Evolutionary conservation across 2,888 invertebrate species (phyloP), one percentile per base, ranked within the genome.

Genomic region (Gnatocerus cornutus): DNA sequence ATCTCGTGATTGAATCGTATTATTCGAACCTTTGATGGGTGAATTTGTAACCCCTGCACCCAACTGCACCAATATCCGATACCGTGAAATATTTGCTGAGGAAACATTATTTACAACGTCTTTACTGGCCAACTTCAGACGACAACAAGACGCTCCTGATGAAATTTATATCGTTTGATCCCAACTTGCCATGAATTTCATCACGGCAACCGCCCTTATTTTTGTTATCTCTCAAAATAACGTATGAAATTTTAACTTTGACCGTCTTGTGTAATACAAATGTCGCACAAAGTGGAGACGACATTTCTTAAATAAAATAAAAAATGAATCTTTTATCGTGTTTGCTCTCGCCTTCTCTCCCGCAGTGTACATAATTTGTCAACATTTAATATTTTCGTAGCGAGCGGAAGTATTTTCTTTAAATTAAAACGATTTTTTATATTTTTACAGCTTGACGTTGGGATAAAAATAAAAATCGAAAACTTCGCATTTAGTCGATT

Each of bases 41-140:
- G 50, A 72, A 72, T 68, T 58, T 69, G 68, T 65, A 55, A 46
- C 29, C 67, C 64, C 71, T 68, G 71, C 72, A 71, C 61, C 69
- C 55, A 58, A 59, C 74, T 72, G 70, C 74, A 75, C 77, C 75
- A 77, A 75, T 75, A 76, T 77, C 72, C 72, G 74, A 76, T 74
- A 70, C 68, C 70, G 55, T 53, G 69, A 76, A 76, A 78, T 78
- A 77, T 77, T 78, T 77, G 76, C 74, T 72, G 74, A 75, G 76
- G 70, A 74, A 79, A 79, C 77, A 78, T 76, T 76, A 78, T 78
- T 78, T 77, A 71, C 74, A 76, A 74, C 73, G 72, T 77, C 74
- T 74, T 71, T 62, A 65, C 63, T 64, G 72, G 73, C 59, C 59
- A 67, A 64, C 70, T 68, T 65, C 64, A 45, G 64, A 64, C 68